Conservation (phyloP, 2,888 invertebrate genomes). For the Ditylenchus weischeri region DNA sequence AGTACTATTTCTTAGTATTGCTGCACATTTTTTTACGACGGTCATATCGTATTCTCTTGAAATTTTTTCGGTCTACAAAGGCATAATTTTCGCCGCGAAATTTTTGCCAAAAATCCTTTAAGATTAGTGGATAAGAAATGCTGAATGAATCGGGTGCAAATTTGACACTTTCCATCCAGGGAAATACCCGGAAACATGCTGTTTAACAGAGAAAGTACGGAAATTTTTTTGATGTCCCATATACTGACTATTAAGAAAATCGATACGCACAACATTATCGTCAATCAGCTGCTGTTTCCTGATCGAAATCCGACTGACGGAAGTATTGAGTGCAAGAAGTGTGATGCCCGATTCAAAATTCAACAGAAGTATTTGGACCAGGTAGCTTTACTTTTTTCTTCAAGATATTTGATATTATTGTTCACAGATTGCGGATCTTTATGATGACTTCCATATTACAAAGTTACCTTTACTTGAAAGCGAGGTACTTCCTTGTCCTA, state of each 20-base stretch:
- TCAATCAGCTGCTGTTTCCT: constrained; percentile 83
- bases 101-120: too few species aligned
- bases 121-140: too few species aligned
- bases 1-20: too few species aligned
- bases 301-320: constrained; percentile 60
- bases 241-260: constrained; percentile 69
- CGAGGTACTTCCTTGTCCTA: constrained; percentile 64
- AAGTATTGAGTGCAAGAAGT: constrained; percentile 72
- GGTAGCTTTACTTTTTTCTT: constrained; percentile 52
- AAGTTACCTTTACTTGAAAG: constrained; percentile 87
- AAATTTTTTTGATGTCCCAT: neutral
- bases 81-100: too few species aligned
- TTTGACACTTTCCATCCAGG: too few species aligned
- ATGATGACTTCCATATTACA: constrained; percentile 95
- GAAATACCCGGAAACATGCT: too few species aligned
- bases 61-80: too few species aligned
- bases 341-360: constrained; percentile 80
- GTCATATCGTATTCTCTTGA: too few species aligned
- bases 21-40: too few species aligned
- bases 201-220: neutral
- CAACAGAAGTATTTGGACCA: constrained; percentile 94
- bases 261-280: constrained; percentile 95
- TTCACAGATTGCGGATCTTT: constrained; percentile 81
- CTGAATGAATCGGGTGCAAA: too few species aligned
- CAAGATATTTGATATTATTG: neutral